Percentiles rank a stretch among this genome's conserved stretches.
Evolutionary conservation across 2,888 invertebrate species (phyloP).

Genomic region (Agrotis exclamationis): DNA sequence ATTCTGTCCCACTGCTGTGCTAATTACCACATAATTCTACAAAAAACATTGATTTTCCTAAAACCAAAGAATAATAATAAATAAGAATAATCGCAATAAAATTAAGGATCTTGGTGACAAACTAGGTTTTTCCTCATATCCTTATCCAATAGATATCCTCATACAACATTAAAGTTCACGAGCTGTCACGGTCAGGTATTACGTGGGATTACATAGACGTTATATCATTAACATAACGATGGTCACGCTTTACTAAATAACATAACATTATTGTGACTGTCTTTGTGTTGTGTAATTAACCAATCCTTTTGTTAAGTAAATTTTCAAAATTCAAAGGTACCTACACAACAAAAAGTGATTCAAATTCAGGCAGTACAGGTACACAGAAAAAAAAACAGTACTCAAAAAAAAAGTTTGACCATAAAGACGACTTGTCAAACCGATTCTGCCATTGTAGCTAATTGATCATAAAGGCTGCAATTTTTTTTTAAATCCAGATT

Average conservation of each 20-base stretch:
- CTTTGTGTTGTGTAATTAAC: not conserved
- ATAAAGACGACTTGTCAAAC: too few species aligned
- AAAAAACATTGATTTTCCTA: too few species aligned
- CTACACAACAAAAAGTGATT: not conserved
- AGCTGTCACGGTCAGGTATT: conserved; percentile 53
- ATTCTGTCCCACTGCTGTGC: too few species aligned
- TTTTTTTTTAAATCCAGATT: too few species aligned
- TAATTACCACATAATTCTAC: too few species aligned
- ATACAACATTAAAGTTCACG: conserved; percentile 39
- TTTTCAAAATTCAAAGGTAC: too few species aligned
- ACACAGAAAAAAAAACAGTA: too few species aligned
- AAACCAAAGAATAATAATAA: not conserved
- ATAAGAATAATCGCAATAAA: too few species aligned
- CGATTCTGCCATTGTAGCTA: too few species aligned
- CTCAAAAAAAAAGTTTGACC: too few species aligned
- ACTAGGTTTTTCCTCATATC: conserved; percentile 36
- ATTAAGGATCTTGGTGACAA: conserved; percentile 16
- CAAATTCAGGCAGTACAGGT: not conserved
- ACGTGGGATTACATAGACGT: conserved; percentile 28
- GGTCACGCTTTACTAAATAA: conserved; percentile 30
- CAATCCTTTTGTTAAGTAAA: not conserved
- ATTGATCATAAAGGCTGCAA: too few species aligned
- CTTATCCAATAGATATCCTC: conserved; percentile 22
- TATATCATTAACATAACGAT: conserved; percentile 40
- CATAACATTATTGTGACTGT: not conserved